Percentiles rank a stretch among this genome's conserved stretches.
These are phyloP conservation scores for Nasua narica DNA, from an alignment of 2,797 vertebrate species.

Conservation along the genomic window DNA sequence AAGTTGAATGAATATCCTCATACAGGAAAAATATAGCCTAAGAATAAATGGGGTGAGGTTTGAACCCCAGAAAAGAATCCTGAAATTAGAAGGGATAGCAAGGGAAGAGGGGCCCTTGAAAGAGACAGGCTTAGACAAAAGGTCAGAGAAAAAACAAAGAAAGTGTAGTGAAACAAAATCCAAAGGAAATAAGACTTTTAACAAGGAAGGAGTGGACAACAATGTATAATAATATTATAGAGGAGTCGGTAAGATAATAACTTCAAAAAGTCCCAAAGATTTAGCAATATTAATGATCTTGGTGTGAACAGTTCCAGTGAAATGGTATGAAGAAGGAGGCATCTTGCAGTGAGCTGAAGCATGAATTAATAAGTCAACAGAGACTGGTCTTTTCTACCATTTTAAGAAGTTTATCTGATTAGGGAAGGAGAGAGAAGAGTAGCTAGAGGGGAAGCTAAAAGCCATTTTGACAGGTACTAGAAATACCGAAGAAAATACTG, in stretches of 20 bases:
- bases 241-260: not conserved
- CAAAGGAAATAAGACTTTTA: not conserved
- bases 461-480: not conserved
- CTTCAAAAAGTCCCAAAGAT: not conserved
- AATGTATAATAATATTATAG: not conserved
- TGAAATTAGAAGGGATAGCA: not conserved
- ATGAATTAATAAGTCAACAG: not conserved
- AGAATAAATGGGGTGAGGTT: not conserved
- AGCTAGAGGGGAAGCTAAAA: not conserved
- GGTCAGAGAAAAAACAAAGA: not conserved
- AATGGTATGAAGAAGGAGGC: not conserved
- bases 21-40: not conserved
- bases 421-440: not conserved
- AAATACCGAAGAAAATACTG: not conserved
- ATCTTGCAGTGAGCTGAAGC: not conserved
- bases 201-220: not conserved
- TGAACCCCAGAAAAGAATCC: not conserved
- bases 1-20: not conserved
- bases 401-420: not conserved
- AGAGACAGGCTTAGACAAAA: not conserved
- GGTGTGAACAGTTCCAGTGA: not conserved
- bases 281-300: not conserved
- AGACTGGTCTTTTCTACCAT: not conserved
- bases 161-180: not conserved
- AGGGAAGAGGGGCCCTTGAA: not conserved